Evolutionary conservation across 64 coral and sea anemone species (phyloP), one percentile per base, ranked within the genome.

Genomic region (Montipora efflorescens): DNA sequence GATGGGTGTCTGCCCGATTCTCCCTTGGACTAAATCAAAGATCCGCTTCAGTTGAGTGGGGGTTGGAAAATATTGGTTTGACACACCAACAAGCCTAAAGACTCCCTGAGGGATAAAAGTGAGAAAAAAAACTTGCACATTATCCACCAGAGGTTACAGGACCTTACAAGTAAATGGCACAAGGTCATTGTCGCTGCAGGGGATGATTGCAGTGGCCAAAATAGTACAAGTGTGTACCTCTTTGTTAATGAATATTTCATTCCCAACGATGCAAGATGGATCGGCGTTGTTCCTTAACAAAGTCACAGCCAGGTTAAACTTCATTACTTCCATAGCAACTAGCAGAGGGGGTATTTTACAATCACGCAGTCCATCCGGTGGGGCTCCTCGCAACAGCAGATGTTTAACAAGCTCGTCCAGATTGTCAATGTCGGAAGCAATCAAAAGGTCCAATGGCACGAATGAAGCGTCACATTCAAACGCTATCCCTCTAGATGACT

Each of bases 381-480:
- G 67, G 5, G 84, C 92, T 2, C 23, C 76, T 6, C 28, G 59
- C 43, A 55, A 14, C 1, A 88, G 61, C 7, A 93, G 76, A 64
- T 10, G 45, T 77, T n/a, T 48, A 19, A 92, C 79, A 49, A 92
- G 74, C 5, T 13, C 28, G 15, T 52, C 13, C 19, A 85, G 9
- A 64, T 62, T 15, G 2, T 92, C 4, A n/a, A 92, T 12, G 67
- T 76, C 59, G 8, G 81, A 84, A 14, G 55, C 12, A 28, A 92
- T 86, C 11, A 92, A 6, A 12, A 86, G 71, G 15, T 92, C 81
- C 19, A 92, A 14, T 8, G 90, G 90, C 10, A 92, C 90, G 36
- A 51, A 67, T 10, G 90, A 86, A 12, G 81, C 81, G 46, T 86
- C 82, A 51, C 66, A 86, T 46, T 20, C 82, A 11, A 13, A 71